A percentile compares a stretch with the other conserved stretches of the same genome.
These are phyloP conservation scores for Laticauda laticaudata DNA, from an alignment of 2,113 vertebrate species.

Conservation along the genomic window DNA sequence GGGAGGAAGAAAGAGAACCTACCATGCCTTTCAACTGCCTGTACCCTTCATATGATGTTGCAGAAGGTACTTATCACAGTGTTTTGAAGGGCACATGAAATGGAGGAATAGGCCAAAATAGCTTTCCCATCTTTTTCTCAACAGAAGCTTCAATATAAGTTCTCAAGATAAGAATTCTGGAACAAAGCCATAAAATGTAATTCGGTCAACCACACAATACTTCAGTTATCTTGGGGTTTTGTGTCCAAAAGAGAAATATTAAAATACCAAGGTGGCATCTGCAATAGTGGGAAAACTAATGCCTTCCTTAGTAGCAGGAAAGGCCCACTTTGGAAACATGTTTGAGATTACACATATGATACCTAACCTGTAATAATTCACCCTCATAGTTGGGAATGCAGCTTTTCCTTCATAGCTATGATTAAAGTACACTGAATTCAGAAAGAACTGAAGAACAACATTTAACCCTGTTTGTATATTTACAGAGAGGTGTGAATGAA, in stretches of 20 bases:
- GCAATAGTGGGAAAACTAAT: slow-evolving; percentile 23
- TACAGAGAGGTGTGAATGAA: slow-evolving; percentile 42
- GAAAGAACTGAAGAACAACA: slow-evolving; percentile 42
- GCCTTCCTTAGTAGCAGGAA: slow-evolving; percentile 49
- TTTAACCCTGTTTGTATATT: slow-evolving; percentile 52
- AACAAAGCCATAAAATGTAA: slow-evolving; percentile 4
- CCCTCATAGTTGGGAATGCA: slow-evolving; percentile 38
- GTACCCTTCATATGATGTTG: background rate
- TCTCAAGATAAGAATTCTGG: background rate
- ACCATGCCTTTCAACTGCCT: background rate
- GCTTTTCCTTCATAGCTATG: slow-evolving; percentile 42
- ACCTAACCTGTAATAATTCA: slow-evolving; percentile 32
- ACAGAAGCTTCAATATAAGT: background rate
- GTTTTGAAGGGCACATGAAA: background rate
- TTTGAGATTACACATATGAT: slow-evolving; percentile 34
- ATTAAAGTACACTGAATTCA: slow-evolving; percentile 43
- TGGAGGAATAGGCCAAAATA: background rate
- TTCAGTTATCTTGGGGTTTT: slow-evolving; percentile 37
- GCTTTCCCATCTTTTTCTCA: too few species aligned
- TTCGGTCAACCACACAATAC: slow-evolving; percentile 33
- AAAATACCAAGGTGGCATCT: slow-evolving; percentile 34
- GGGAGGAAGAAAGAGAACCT: background rate
- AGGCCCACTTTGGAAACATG: slow-evolving; percentile 36
- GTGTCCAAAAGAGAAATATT: slow-evolving; percentile 31
- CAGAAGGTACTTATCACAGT: background rate